phyloP scores from a whole-genome alignment of 2,888 invertebrate species.

The Embidobia sp. region DNA sequence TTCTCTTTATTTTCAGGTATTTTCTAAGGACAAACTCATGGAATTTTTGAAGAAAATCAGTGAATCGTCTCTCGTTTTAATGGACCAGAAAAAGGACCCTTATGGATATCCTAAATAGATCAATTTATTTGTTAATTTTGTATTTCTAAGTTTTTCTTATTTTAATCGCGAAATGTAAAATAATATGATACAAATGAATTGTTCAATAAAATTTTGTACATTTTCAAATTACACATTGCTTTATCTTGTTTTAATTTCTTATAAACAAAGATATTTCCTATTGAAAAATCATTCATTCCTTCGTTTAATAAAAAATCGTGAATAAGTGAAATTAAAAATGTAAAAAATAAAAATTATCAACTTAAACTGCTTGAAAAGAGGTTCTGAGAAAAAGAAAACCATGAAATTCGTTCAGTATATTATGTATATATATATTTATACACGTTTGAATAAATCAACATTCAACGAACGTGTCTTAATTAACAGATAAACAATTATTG shows the following conservation, averaged over 20 bases:
- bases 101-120: constrained; percentile 86
- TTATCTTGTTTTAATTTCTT: neutral
- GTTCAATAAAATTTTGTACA: constrained; percentile 22
- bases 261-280: too few species aligned
- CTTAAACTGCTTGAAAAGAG: too few species aligned
- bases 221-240: constrained; percentile 1
- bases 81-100: constrained; percentile 91
- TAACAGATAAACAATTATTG: constrained; percentile 14
- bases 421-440: constrained; percentile 25
- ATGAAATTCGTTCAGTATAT: too few species aligned
- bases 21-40: constrained; percentile 88
- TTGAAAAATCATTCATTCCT: too few species aligned
- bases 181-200: neutral
- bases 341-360: too few species aligned
- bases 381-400: too few species aligned
- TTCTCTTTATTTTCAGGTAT: constrained; percentile 79
- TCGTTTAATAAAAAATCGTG: too few species aligned
- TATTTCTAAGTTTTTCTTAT: too few species aligned
- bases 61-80: constrained; percentile 88
- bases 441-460: constrained; percentile 31
- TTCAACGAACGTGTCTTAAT: constrained; percentile 24
- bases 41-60: constrained; percentile 89
- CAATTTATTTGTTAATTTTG: too few species aligned
- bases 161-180: too few species aligned
- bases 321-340: too few species aligned